These are phyloP conservation scores for Pygmarrhopalites habei DNA, from an alignment of 1,140 invertebrate genomes.

Conservation along the genomic window DNA sequence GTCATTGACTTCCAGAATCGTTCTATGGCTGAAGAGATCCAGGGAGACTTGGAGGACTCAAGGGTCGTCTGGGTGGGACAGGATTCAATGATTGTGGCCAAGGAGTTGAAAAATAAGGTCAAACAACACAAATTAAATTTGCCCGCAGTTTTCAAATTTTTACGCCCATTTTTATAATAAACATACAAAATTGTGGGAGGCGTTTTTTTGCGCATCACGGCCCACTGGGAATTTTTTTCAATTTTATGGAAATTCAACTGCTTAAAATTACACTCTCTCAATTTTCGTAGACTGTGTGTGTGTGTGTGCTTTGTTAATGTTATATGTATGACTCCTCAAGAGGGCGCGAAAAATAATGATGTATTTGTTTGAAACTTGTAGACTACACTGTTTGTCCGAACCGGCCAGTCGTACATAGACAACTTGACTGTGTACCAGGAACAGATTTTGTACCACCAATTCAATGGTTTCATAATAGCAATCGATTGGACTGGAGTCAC, in stretches of 20 bases:
- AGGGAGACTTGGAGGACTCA: neutral
- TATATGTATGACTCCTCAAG: too few species aligned
- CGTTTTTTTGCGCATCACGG: too few species aligned
- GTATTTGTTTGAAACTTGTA: slow-evolving; percentile 4
- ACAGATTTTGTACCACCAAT: slow-evolving; percentile 19
- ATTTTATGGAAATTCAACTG: too few species aligned
- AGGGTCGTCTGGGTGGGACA: slow-evolving; percentile 13
- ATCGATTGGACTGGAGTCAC: slow-evolving; percentile 12
- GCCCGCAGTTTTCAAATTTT: too few species aligned
- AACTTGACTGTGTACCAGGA: slow-evolving; percentile 17
- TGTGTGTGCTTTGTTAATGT: too few species aligned
- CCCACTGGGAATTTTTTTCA: too few species aligned
- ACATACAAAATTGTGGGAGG: too few species aligned
- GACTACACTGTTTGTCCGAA: slow-evolving; percentile 13
- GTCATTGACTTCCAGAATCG: slow-evolving; percentile 3
- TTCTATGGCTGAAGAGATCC: slow-evolving; percentile 18
- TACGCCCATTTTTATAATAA: too few species aligned
- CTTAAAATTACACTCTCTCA: too few species aligned
- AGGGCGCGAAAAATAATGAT: too few species aligned
- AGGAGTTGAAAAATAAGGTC: slow-evolving; percentile 5
- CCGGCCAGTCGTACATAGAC: slow-evolving; percentile 5
- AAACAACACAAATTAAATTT: too few species aligned
- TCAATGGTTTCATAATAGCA: slow-evolving; percentile 14
- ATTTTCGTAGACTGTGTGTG: too few species aligned
- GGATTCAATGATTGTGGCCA: slow-evolving; percentile 11